phyloP scores from a whole-genome alignment of 2,888 invertebrate genomes.

The Agrotis segetum region DNA sequence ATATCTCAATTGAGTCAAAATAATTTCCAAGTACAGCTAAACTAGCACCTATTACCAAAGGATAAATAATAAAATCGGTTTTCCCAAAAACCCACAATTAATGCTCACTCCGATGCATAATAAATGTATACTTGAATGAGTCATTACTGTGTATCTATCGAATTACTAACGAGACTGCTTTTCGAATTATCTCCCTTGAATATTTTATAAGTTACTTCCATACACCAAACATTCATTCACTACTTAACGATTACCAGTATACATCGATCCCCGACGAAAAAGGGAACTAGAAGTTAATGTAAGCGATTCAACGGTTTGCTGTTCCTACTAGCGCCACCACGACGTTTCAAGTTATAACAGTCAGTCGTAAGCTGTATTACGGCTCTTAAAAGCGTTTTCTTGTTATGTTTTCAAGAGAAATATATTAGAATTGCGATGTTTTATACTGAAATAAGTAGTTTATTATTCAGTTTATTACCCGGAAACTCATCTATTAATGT shows the following conservation, averaged over 20 bases:
- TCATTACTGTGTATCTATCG: constrained; percentile 44
- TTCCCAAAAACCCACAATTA: constrained; percentile 1
- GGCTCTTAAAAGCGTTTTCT: constrained; percentile 46
- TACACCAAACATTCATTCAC: constrained; percentile 11
- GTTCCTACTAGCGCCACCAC: constrained; percentile 1
- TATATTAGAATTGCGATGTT: constrained; percentile 26
- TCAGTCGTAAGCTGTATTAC: not conserved
- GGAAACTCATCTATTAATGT: not conserved
- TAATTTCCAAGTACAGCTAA: constrained; percentile 1
- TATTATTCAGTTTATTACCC: constrained; percentile 21
- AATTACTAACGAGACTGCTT: constrained; percentile 48
- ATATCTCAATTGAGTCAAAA: constrained; percentile 17
- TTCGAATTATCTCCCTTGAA: constrained; percentile 54
- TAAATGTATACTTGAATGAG: constrained; percentile 44
- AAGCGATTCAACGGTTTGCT: not conserved
- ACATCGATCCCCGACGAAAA: constrained; percentile 10
- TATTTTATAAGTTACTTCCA: constrained; percentile 45
- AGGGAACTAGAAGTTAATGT: constrained; percentile 4
- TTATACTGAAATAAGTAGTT: constrained; percentile 18
- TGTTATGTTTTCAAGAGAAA: constrained; percentile 33
- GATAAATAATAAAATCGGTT: constrained; percentile 31
- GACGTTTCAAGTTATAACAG: constrained; percentile 2
- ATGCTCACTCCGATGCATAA: constrained; percentile 20
- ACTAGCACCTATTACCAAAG: not conserved
- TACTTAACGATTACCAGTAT: constrained; percentile 1